These are phyloP conservation scores for Balaenoptera acutorostrata DNA, from an alignment of 2,113 vertebrate species.

Conservation along the genomic window DNA sequence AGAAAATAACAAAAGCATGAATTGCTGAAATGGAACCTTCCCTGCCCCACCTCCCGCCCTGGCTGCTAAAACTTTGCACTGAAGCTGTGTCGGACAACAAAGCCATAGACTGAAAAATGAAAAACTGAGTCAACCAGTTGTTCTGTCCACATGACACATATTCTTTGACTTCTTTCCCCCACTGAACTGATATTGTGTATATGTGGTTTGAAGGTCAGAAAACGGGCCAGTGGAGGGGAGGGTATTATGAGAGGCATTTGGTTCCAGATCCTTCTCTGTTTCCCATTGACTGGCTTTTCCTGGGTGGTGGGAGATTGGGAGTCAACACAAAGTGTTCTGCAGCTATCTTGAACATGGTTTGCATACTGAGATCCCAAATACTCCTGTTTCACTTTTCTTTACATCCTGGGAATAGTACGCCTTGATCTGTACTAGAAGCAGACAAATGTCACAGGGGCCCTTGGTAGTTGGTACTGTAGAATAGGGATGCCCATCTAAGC, in stretches of 20 bases:
- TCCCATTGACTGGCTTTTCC: neutral
- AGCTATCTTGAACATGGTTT: neutral
- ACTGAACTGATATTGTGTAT: neutral
- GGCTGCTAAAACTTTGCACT: slow-evolving; percentile 36
- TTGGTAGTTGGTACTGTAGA: neutral
- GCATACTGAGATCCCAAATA: neutral
- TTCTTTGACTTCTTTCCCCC: neutral
- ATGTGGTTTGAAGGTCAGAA: neutral
- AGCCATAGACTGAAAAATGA: slow-evolving; percentile 53
- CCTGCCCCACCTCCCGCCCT: neutral
- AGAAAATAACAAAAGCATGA: slow-evolving; percentile 46
- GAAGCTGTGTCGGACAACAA: slow-evolving; percentile 42
- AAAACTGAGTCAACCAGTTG: slow-evolving; percentile 40
- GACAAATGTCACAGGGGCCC: neutral
- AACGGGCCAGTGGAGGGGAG: neutral
- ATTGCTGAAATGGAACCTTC: slow-evolving; percentile 34
- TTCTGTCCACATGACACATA: slow-evolving; percentile 28
- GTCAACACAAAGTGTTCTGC: neutral
- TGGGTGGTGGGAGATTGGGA: neutral
- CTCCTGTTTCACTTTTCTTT: neutral
- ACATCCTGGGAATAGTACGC: neutral
- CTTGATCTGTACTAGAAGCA: neutral
- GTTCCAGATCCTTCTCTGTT: neutral
- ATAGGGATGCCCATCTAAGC: neutral
- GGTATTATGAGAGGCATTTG: neutral